Evolutionary conservation across 2,113 vertebrate genomes (phyloP), one percentile per base, ranked within the genome.

Genomic region (Microtus montanus): DNA sequence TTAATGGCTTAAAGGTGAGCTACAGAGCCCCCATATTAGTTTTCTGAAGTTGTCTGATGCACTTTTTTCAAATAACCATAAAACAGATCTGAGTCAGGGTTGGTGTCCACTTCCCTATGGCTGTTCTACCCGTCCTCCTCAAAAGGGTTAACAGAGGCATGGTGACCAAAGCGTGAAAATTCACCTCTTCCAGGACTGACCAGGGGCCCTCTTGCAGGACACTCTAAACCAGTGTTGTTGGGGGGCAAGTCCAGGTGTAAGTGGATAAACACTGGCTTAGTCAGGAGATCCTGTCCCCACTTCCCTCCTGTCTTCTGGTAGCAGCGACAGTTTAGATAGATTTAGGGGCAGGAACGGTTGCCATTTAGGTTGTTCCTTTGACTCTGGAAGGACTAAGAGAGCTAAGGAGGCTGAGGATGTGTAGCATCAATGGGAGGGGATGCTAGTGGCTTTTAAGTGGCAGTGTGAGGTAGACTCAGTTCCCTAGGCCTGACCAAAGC

Each of bases 361-460:
- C 30, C 84, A 17, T 11, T 35, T 58, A 2, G 7, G 8, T 49
- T 78, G 22, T 49, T 4, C 38, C 52, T 54, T 49, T n/a, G 47
- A 58, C 26, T 52, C 14, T 38, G 68, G 41, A 63, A 3, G 20
- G 73, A 41, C 12, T 6, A 3, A 3, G 58, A 88, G 63, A 61
- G 24, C 22, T 33, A 7, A 11, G 28, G 5, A 94, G 61, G 15
- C 28, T 12, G 11, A 64, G 11, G 6, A 1, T 11, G 30, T 12
- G 19, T 14, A 1, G 24, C 17, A 3, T 73, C 54, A 41, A 3
- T 0, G 1, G 1, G 6, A 58, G 1, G 49, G 20, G 24, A 19
- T 30, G 0, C 0, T 44, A 4, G 26, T 1, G 12, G 47, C 38
- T 71, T 24, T 3, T 17, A n/a, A 17, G 12, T 3, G 0, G 9